Evolutionary conservation across 2,797 vertebrate genomes (phyloP).

Genomic region (Chaetodon trifasciatus): DNA sequence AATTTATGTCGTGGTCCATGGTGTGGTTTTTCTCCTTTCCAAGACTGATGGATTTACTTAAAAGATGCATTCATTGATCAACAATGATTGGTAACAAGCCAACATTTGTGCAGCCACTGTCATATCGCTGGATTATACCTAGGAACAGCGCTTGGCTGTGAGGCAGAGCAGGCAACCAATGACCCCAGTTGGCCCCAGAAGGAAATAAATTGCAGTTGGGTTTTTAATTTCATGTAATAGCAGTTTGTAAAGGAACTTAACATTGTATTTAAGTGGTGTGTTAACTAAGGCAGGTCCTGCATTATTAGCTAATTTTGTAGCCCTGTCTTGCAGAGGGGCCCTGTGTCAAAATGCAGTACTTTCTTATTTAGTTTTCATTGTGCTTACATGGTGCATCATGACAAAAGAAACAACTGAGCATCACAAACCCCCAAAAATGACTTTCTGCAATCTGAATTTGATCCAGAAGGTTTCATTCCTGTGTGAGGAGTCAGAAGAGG

Average conservation of each 20-base stretch:
- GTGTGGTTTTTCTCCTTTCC: not conserved
- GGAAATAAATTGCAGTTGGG: not conserved
- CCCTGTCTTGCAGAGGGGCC: too few relatives aligned
- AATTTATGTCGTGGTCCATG: not conserved
- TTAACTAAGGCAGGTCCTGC: not conserved
- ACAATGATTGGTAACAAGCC: not conserved
- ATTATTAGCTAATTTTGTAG: not conserved
- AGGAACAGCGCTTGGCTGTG: not conserved
- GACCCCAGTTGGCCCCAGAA: not conserved
- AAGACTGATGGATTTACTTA: not conserved
- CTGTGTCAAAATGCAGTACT: not conserved
- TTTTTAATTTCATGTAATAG: not conserved
- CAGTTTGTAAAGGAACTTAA: not conserved
- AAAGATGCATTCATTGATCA: not conserved
- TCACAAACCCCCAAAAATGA: not conserved
- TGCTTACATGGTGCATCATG: not conserved
- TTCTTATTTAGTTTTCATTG: too few relatives aligned
- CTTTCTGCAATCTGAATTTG: not conserved
- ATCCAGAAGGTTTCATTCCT: not conserved
- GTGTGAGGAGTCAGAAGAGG: too few relatives aligned
- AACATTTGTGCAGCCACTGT: not conserved
- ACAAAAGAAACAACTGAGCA: too few relatives aligned
- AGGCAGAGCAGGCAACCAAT: not conserved
- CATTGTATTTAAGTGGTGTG: too few relatives aligned
- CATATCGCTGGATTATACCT: not conserved